Evolutionary conservation across 2,888 invertebrate genomes (phyloP), one percentile per base, ranked within the genome.

Genomic region (Acrobasis repandana): DNA sequence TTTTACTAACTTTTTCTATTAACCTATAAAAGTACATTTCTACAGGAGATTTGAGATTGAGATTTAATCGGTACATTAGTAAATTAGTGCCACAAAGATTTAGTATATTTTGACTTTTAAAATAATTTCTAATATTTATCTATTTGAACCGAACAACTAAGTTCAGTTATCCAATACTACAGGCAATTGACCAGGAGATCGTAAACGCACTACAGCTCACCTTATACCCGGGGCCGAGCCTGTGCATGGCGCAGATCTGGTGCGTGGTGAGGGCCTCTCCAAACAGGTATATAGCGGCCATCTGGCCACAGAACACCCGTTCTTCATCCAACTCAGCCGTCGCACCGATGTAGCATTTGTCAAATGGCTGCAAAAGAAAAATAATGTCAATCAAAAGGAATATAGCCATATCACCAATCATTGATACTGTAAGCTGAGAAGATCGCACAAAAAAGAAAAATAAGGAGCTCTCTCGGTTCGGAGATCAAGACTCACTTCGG

Each of bases 261-360:
- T 98, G 98, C 63, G 99, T 97, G 62, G 97, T 97, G 73, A 99
- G 94, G 52, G 99, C 98, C 92, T 99, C 99, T 75, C 98, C 98
- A 91, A 99, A 99, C 69, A 99, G 93, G 93, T 99, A 99, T 80
- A 99, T 97, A 60, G 99, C 98, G 28, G 98, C 98, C 98, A 99
- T 98, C 94, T 99, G 99, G 46, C 99, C 99, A 91, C 99, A 99
- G 93, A 99, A 99, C 71, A 99, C 98, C 65, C 98, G 94, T 84
- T 99, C 98, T 81, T 98, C 98, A 80, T 98, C 98, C 81, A 98
- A 90, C 90, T 99, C 99, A 1, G 98, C 98, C 58, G 98, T 98
- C 63, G 98, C 98, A 63, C 99, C 99, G 82, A 99, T 98, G 91
- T 98, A 99, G 91, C 99, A 99, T 89, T 99, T 99, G 93, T 99